phyloP scores from a whole-genome alignment of 2,888 invertebrate genomes.

The Polyommatus iphigenia region DNA sequence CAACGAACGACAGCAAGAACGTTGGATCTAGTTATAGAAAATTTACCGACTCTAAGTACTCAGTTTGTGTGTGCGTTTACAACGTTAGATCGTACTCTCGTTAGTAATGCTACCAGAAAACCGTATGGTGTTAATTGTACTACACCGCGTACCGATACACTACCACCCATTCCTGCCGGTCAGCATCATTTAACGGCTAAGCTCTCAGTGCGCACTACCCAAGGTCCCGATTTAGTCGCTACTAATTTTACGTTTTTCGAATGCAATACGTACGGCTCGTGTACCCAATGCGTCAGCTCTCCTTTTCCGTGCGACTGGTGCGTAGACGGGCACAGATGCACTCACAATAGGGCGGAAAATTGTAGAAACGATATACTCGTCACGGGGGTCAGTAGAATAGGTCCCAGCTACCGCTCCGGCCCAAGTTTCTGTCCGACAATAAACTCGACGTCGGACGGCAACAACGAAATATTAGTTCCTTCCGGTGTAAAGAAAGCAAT shows the following conservation, averaged over 20 bases:
- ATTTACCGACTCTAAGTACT: conserved; percentile 94
- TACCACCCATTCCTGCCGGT: conserved; percentile 95
- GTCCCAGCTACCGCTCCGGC: too few species aligned
- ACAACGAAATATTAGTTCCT: too few species aligned
- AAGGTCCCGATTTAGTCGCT: conserved; percentile 96
- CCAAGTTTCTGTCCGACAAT: too few species aligned
- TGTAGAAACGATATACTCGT: too few species aligned
- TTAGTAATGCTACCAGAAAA: conserved; percentile 94
- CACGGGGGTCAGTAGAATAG: too few species aligned
- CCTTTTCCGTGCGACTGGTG: too few species aligned
- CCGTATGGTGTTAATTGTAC: conserved; percentile 96
- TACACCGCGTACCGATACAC: conserved; percentile 94
- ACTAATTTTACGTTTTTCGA: conserved; percentile 92
- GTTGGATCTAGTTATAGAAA: conserved; percentile 95
- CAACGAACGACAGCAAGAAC: conserved; percentile 96
- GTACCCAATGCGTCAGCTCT: too few species aligned
- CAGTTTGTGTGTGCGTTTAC: conserved; percentile 97
- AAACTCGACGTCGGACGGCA: too few species aligned
- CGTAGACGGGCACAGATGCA: too few species aligned
- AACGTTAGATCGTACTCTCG: conserved; percentile 92
- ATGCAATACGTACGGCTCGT: too few species aligned
- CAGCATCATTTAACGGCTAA: conserved; percentile 98
- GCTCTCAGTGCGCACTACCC: conserved; percentile 93
- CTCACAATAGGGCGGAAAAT: too few species aligned
- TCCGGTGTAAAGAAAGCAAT: too few species aligned